Percentiles rank a stretch among this genome's conserved stretches.
phyloP scores from a whole-genome alignment of 2,888 invertebrate species.

The Cantharis rufa region DNA sequence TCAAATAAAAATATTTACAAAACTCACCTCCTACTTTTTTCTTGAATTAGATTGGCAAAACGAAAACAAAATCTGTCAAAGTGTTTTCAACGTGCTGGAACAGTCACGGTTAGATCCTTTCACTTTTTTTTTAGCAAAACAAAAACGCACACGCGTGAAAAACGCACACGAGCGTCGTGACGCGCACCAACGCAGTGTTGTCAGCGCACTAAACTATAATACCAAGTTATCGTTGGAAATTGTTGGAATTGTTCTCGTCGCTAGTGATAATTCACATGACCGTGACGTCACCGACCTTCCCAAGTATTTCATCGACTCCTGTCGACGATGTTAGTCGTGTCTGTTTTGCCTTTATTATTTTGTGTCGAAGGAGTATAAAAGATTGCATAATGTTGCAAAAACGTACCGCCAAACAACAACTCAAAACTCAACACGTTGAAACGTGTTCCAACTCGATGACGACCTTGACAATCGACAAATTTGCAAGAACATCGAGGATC shows the following conservation, averaged over 20 bases:
- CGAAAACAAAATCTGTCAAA: not conserved
- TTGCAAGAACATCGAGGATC: not conserved
- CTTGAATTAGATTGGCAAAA: not conserved
- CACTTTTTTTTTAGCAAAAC: not conserved
- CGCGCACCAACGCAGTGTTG: slow-evolving; percentile 38
- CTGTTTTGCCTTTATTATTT: not conserved
- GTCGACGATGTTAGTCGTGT: slow-evolving; percentile 3
- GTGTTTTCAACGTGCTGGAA: not conserved
- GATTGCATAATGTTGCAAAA: slow-evolving; percentile 21
- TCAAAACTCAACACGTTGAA: not conserved
- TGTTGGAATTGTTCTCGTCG: slow-evolving; percentile 51
- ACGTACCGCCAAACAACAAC: not conserved
- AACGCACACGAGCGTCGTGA: slow-evolving; percentile 8
- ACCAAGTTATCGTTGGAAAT: slow-evolving; percentile 46
- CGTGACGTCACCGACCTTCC: slow-evolving; percentile 50
- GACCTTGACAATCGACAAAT: slow-evolving; percentile 1
- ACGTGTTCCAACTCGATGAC: not conserved
- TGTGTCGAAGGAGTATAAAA: not conserved
- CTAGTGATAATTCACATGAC: slow-evolving; percentile 54
- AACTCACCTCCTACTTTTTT: not conserved
- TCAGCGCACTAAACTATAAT: slow-evolving; percentile 41
- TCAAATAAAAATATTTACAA: not conserved
- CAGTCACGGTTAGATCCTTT: not conserved
- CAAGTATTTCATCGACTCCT: slow-evolving; percentile 33
- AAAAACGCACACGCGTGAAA: slow-evolving; percentile 10